These are phyloP conservation scores for Diabrotica undecimpunctata DNA, from an alignment of 1,140 invertebrate species.

Conservation along the genomic window DNA sequence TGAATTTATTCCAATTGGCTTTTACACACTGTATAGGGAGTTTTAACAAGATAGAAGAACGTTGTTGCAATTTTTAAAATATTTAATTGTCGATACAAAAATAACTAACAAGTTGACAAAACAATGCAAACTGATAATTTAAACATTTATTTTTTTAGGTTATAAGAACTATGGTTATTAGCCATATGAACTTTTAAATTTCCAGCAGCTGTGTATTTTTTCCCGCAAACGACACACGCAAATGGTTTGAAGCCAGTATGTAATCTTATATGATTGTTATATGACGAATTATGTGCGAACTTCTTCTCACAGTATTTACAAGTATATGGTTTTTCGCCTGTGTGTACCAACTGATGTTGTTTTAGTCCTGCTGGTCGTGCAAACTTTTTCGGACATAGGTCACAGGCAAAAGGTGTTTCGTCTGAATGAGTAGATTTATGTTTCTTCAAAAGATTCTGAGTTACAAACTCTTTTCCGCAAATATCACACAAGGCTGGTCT, in stretches of 20 bases:
- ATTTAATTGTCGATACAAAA: too few relatives aligned
- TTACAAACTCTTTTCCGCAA: not conserved
- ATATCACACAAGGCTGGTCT: not conserved
- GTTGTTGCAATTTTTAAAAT: too few relatives aligned
- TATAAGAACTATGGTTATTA: too few relatives aligned
- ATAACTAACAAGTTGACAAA: too few relatives aligned
- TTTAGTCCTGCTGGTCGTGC: not conserved
- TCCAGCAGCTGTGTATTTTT: constrained; percentile 10
- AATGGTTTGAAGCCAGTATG: constrained; percentile 52
- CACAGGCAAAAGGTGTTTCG: not conserved
- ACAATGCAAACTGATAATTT: too few relatives aligned
- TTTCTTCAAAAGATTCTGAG: not conserved
- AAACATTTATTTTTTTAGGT: too few relatives aligned
- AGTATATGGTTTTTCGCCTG: not conserved
- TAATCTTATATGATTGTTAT: constrained; percentile 23
- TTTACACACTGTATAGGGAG: too few relatives aligned
- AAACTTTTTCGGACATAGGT: not conserved
- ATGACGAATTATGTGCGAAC: not conserved
- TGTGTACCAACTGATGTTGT: not conserved
- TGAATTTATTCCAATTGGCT: too few relatives aligned
- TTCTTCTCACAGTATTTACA: constrained; percentile 4
- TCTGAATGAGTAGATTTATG: not conserved
- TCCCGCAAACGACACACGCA: constrained; percentile 44
- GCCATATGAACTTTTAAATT: too few relatives aligned
- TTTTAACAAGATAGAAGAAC: too few relatives aligned